Conservation (phyloP, 2,113 vertebrate genomes). For the Poicephalus meyeri region DNA sequence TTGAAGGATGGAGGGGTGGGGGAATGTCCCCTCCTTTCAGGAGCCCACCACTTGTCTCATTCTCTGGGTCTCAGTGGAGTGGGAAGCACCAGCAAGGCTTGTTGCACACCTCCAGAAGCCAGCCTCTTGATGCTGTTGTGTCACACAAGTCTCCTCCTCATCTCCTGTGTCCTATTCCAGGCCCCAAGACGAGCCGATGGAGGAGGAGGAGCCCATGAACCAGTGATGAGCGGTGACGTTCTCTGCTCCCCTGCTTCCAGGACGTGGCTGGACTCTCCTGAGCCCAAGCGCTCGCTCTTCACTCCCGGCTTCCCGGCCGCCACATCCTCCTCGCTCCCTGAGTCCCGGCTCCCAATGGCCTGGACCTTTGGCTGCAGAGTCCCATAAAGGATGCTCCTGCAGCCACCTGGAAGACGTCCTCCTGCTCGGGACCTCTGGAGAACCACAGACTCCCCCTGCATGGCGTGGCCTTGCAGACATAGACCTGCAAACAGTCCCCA, state of each 20-base stretch:
- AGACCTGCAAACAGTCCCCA: not conserved
- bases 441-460: not conserved
- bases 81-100: not conserved
- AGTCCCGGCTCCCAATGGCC: not conserved
- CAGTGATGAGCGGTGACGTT: slow-evolving; percentile 16
- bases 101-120: not conserved
- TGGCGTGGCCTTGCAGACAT: not conserved
- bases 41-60: not conserved
- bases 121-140: not conserved
- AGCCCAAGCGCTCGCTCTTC: not conserved
- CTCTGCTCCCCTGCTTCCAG: slow-evolving; percentile 2
- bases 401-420: not conserved
- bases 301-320: not conserved
- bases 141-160: not conserved
- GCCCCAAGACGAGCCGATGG: slow-evolving; percentile 70
- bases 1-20: not conserved
- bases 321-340: not conserved
- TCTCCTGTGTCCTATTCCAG: not conserved
- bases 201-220: slow-evolving; percentile 71
- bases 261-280: not conserved
- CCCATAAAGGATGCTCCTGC: not conserved
- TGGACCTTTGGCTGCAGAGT: not conserved
- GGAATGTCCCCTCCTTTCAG: not conserved
- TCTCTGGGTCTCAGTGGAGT: not conserved
- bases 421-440: not conserved